Percentiles rank a stretch among this genome's conserved stretches.
These are phyloP conservation scores for Periophthalmodon schlosseri DNA, from an alignment of 2,113 vertebrate genomes.

Conservation along the genomic window DNA sequence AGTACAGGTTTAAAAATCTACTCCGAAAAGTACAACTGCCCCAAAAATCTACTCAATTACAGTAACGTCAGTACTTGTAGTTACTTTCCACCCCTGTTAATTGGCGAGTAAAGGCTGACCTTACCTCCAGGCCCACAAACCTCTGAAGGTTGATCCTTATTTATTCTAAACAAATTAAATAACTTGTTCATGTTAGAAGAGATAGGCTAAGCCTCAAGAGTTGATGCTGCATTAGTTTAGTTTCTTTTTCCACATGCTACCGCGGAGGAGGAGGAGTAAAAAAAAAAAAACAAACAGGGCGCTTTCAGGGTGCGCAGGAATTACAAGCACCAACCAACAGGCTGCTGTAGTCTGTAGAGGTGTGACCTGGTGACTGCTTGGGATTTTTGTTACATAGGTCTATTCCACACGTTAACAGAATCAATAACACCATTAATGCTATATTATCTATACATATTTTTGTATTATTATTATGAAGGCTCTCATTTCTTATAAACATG, in stretches of 20 bases:
- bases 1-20: no score
- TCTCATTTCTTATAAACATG: no score
- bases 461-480: background rate
- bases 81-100: no score
- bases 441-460: background rate
- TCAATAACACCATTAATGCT: background rate
- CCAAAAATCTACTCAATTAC: no score
- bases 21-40: no score
- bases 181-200: background rate
- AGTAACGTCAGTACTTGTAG: no score
- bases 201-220: no score
- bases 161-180: background rate
- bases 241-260: background rate
- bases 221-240: background rate
- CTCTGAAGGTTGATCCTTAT: background rate
- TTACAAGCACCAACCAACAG: background rate
- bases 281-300: background rate
- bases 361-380: no score
- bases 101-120: background rate
- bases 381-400: no score
- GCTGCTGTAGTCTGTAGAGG: background rate
- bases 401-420: background rate
- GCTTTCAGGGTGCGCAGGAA: background rate
- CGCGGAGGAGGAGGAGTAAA: background rate
- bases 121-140: background rate